Base-by-base conservation (phyloP, 2,888 invertebrate genomes). In the Thereva nobilitata region DNA sequence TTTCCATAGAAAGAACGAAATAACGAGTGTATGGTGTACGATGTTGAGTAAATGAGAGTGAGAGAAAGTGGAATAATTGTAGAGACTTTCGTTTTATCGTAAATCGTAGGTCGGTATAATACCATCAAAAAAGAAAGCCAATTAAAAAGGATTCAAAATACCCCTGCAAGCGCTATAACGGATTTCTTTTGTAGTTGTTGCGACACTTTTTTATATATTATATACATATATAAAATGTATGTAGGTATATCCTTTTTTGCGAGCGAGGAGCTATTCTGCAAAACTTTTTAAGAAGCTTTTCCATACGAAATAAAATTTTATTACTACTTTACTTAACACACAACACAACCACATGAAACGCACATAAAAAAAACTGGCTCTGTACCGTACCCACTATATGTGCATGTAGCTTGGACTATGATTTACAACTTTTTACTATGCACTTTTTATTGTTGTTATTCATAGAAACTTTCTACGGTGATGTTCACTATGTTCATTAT, bases 41-140 rank as follows among this genome's bases (percentile, higher is more conserved):
- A 34, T 50, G 38, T 41, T 38, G 55, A 23, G 55, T 40, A 40
- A 61, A 61, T 61, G 61, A 61, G 61, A 61, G 61, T 50, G 50
- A 61, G 61, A 61, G 61, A 61, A 61, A 61, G 61, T 61, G 61
- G 50, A 50, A 49, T 49, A 47, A 12, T 59, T 59, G 38, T 23
- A 59, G 61, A 61, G 50, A 61, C 61, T 61, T 61, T 61, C 61
- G 34, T 61, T 61, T 61, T 49, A 61, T 61, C 61, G 61, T 61
- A 61, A 61, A 49, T 61, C 40, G 50, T 61, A 50, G 35, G 41
- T 50, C 61, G 50, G 49, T 50, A 47, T n/a, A 47, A 41, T 61
- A 40, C 45, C 38, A 40, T 8, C 50, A 49, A 50, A 50, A 61
- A 61, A 61, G 42, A 37, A 50, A 61, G 40, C 61, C 50, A 50